Conservation (phyloP, 1,140 invertebrate species). For the Ridgeia piscesae region DNA sequence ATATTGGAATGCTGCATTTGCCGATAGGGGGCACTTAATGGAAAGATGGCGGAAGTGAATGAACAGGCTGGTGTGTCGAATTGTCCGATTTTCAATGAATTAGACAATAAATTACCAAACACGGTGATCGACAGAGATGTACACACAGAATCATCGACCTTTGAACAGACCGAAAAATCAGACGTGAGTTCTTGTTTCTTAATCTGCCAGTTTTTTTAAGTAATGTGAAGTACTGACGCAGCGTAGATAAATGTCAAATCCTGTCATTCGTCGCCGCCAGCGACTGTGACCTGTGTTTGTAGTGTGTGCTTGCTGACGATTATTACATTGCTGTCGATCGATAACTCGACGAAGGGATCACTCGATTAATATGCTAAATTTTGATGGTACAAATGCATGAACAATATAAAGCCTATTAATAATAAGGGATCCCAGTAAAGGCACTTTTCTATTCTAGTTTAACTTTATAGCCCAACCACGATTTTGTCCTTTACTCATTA, state of each 20-base stretch:
- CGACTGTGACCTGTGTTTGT: too few species aligned
- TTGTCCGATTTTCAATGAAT: background rate
- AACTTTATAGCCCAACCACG: too few species aligned
- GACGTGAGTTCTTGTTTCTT: background rate
- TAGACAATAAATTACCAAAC: conserved; percentile 1
- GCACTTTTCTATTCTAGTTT: too few species aligned
- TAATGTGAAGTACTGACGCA: background rate
- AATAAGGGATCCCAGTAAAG: too few species aligned
- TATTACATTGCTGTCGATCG: background rate
- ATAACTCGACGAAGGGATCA: background rate
- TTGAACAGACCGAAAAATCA: background rate
- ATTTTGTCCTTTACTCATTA: too few species aligned
- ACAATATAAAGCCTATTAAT: too few species aligned
- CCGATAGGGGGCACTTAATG: background rate
- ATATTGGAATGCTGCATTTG: background rate
- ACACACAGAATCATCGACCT: background rate
- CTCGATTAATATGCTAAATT: too few species aligned
- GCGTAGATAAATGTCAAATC: too few species aligned
- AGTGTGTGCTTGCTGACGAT: background rate
- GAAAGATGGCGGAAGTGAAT: background rate
- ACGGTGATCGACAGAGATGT: background rate
- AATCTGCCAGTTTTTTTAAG: background rate
- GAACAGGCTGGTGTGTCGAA: background rate
- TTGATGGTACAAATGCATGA: too few species aligned
- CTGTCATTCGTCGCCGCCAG: too few species aligned